A percentile compares a stretch with the other conserved stretches of the same genome.
phyloP scores from a whole-genome alignment of 2,113 vertebrate genomes.

The Hymenochirus boettgeri region DNA sequence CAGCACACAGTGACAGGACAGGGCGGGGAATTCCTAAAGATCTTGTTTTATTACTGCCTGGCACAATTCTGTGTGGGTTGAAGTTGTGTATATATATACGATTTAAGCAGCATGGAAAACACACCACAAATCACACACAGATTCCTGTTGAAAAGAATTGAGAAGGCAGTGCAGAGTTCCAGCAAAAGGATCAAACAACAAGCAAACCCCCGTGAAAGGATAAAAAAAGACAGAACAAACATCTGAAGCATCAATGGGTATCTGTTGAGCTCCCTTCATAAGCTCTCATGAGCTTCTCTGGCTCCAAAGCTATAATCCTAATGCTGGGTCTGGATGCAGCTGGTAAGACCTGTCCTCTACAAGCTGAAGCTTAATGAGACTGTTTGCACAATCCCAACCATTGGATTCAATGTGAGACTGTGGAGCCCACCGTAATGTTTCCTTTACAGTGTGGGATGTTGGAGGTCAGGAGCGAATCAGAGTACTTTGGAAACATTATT shows the following conservation, averaged over 20 bases:
- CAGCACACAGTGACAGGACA: constrained; percentile 10
- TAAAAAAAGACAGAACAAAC: too few species aligned
- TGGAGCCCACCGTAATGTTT: constrained; percentile 34
- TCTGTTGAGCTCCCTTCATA: constrained; percentile 33
- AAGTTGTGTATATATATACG: constrained; percentile 1
- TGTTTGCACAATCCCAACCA: constrained; percentile 32
- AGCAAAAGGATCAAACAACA: background rate
- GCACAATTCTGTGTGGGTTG: background rate
- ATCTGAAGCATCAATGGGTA: constrained; percentile 37
- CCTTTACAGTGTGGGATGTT: constrained; percentile 45
- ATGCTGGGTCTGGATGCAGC: constrained; percentile 60
- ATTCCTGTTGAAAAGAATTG: too few species aligned
- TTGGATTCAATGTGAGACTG: constrained; percentile 43
- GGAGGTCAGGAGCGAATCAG: constrained; percentile 24
- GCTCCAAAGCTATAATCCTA: constrained; percentile 34
- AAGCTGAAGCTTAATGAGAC: constrained; percentile 44
- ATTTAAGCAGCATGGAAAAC: background rate
- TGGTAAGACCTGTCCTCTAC: constrained; percentile 64
- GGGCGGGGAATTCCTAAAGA: background rate
- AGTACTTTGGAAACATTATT: constrained; percentile 35
- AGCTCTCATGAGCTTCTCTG: constrained; percentile 19
- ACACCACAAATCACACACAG: background rate
- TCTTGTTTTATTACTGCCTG: background rate
- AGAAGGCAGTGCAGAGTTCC: background rate
- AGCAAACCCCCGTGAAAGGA: background rate